Evolutionary conservation across 1,140 invertebrate species (phyloP), one percentile per base, ranked within the genome.

Genomic region (Drosophila mojavensis): DNA sequence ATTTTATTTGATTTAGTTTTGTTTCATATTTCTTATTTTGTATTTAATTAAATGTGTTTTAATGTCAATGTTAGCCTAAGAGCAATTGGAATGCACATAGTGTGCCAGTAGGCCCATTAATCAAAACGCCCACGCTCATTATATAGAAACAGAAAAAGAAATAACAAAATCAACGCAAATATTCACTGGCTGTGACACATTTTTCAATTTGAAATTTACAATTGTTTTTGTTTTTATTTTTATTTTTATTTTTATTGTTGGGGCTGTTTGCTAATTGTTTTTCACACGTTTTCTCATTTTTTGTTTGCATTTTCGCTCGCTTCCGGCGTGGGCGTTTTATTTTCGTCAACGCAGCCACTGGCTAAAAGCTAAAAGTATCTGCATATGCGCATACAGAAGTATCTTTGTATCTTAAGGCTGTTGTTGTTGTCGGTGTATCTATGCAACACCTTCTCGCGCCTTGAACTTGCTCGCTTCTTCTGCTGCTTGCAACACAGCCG

Each of bases 81-180:
- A 39, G 28, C 54, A 41, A 48, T 5, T 5, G 43, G 43, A 17
- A 54, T 36, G 15, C 28, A 33, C 59, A 55, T n/a, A 9, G n/a
- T 5, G 28, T 30, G 28, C 4, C 28, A 30, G 41, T 65, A 54
- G 28, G 56, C 39, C 54, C 66, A 86, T 86, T 71, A 78, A 83
- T 86, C 73, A 86, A 86, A 79, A 75, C 79, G 73, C 84, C 84
- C 63, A 65, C 81, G 61, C 72, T 79, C 72, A 69, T 48, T 81
- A 79, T 77, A 79, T 69, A 60, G 2, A 28, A 45, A 71, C 61
- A 64, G 64, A 54, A 75, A 61, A 41, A 39, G 51, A 80, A 78
- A 59, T 59, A 64, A 75, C 63, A 60, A 39, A 33, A 33, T 33
- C 6, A 33, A 39, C 36, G 11, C 43, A 68, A 73, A 61, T 5